Conservation (phyloP, 2,888 invertebrate species). For the Germaria angustata region DNA sequence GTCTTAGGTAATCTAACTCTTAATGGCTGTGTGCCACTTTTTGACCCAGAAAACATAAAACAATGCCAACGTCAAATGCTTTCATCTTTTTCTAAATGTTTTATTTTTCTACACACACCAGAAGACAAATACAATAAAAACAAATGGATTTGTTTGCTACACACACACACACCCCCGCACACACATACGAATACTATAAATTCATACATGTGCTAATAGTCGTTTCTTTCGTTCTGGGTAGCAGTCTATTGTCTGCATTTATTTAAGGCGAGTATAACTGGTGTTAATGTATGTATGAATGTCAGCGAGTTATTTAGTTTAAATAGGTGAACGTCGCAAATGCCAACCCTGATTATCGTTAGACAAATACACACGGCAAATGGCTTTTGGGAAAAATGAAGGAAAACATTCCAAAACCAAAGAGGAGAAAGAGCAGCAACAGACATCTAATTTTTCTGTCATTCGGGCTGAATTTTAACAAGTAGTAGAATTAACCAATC, state of each 20-base stretch:
- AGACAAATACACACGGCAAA: slow-evolving; percentile 50
- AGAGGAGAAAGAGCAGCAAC: too few relatives aligned
- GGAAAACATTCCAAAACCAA: not conserved
- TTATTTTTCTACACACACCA: not conserved
- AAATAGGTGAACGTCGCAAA: slow-evolving; percentile 32
- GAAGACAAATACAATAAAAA: too few relatives aligned
- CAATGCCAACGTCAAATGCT: slow-evolving; percentile 64
- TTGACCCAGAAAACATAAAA: slow-evolving; percentile 65
- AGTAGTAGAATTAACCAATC: not conserved
- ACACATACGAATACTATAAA: too few relatives aligned
- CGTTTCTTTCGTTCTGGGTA: not conserved
- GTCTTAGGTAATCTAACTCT: slow-evolving; percentile 59
- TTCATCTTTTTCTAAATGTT: slow-evolving; percentile 32
- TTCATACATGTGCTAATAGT: not conserved
- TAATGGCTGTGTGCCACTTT: slow-evolving; percentile 64
- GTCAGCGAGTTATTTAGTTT: not conserved
- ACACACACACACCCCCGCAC: too few relatives aligned
- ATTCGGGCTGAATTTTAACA: too few relatives aligned
- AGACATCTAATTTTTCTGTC: too few relatives aligned
- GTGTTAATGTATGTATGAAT: not conserved
- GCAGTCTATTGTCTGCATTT: not conserved
- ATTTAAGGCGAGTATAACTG: not conserved
- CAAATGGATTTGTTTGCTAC: too few relatives aligned
- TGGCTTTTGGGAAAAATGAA: slow-evolving; percentile 23
- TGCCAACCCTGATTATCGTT: slow-evolving; percentile 43